Evolutionary conservation across 2,113 vertebrate genomes (phyloP), one percentile per base, ranked within the genome.

Genomic region (Heterotilapia buettikoferi): DNA sequence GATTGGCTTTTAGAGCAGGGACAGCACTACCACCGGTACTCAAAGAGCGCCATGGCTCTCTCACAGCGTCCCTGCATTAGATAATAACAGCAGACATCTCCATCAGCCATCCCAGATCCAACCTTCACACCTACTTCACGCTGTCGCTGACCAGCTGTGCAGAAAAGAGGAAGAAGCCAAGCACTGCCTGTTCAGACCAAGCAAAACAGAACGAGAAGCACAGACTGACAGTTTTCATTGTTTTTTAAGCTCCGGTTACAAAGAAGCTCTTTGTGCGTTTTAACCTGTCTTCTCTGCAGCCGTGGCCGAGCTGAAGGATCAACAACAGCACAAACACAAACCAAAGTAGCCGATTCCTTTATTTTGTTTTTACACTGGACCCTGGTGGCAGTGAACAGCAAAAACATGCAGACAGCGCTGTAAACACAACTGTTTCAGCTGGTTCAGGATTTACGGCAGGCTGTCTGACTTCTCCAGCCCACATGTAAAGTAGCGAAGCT

Each of bases 11-110:
- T 73, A 40, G n/a, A 24, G 66, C 36, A 68, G 36, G 38, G 21
- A 10, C 13, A 73, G 68, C 38, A 45, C 0, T 0, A 26, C 0
- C 21, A 26, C 38, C 21, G 9, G n/a, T 4, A 2, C 21, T 43
- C 38, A 71, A 24, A 24, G 38, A 26, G 21, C 33, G 21, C 18
- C 59, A 11, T 0, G 66, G n/a, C 66, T 73, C 68, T 26, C 40
- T 45, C 68, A 45, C 40, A 26, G 24, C 2, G 0, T 73, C 38
- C 21, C 21, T 10, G 38, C 40, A 1, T 26, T 73, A 73, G 40
- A 73, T 73, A 73, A 45, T 45, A 45, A 45, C 40, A 18, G 68
- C 38, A 45, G 68, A 38, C 38, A 45, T 73, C 68, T 45, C 68
- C 13, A 16, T 4, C 2, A 3, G 38, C 21, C 38, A 26, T 26